Conservation (phyloP, 2,888 invertebrate species). For the Monochamus alternatus region DNA sequence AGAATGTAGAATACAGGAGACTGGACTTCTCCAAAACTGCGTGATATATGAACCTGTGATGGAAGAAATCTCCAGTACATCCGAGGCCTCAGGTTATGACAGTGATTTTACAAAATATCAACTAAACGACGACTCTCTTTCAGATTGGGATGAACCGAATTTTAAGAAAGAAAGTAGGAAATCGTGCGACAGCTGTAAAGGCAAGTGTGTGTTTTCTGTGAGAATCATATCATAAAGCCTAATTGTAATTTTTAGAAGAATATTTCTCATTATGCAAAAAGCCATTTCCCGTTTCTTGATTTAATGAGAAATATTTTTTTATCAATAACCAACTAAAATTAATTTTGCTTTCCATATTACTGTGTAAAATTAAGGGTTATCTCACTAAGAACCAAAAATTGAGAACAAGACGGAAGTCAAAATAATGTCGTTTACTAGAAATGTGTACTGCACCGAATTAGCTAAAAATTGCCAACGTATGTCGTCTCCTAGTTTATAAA, state of each 20-base stretch:
- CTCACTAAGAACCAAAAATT: too few relatives aligned
- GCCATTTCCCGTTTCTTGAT: too few relatives aligned
- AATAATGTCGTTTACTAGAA: too few relatives aligned
- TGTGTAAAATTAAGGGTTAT: too few relatives aligned
- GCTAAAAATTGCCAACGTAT: too few relatives aligned
- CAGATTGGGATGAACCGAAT: slow-evolving; percentile 57
- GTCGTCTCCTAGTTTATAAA: too few relatives aligned
- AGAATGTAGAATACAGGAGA: slow-evolving; percentile 62
- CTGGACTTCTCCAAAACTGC: slow-evolving; percentile 58
- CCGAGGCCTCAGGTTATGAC: slow-evolving; percentile 54
- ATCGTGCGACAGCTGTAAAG: slow-evolving; percentile 15
- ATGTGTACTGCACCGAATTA: too few relatives aligned
- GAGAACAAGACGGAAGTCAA: too few relatives aligned
- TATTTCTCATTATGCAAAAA: neutral
- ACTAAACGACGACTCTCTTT: slow-evolving; percentile 48
- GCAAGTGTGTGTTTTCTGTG: slow-evolving; percentile 10
- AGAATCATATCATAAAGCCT: too few relatives aligned
- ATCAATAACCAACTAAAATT: neutral
- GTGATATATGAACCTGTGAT: slow-evolving; percentile 61
- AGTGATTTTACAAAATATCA: slow-evolving; percentile 48
- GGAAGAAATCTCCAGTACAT: slow-evolving; percentile 43
- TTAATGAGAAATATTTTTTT: too few relatives aligned
- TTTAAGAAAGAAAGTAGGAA: slow-evolving; percentile 11
- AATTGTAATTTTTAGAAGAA: too few relatives aligned
- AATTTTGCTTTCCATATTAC: neutral